Percentiles rank a stretch among this genome's conserved stretches.
phyloP scores from a whole-genome alignment of 2,797 vertebrate genomes.

The Ateles fusciceps region DNA sequence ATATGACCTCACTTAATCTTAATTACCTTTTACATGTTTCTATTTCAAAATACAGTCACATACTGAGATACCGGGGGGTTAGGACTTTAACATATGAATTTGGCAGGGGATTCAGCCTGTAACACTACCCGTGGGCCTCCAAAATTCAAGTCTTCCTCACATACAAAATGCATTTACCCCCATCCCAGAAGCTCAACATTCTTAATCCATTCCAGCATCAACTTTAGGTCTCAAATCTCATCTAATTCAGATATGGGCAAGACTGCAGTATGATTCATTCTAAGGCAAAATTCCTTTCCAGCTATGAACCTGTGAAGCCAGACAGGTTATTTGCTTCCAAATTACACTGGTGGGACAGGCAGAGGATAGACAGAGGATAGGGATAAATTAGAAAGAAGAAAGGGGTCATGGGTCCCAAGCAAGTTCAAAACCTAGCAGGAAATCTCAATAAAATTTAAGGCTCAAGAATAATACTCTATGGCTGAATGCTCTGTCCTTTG shows the following conservation, averaged over 20 bases:
- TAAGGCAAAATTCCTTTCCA: not conserved
- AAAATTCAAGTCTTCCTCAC: not conserved
- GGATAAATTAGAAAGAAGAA: not conserved
- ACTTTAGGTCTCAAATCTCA: not conserved
- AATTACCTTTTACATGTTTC: not conserved
- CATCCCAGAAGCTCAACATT: not conserved
- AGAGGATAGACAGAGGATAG: not conserved
- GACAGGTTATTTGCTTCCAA: not conserved
- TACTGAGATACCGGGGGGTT: not conserved
- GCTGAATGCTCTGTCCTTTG: not conserved
- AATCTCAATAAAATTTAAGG: not conserved
- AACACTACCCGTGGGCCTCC: not conserved
- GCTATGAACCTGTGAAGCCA: not conserved
- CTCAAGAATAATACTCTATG: not conserved
- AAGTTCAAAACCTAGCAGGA: not conserved
- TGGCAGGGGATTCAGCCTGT: not conserved
- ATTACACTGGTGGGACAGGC: not conserved
- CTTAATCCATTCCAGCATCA: not conserved
- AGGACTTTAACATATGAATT: not conserved
- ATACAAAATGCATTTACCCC: not conserved
- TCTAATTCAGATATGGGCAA: not conserved
- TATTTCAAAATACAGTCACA: not conserved
- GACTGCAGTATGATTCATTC: not conserved
- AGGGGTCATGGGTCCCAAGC: not conserved
- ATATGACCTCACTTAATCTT: not conserved